Conservation (phyloP, 2,113 vertebrate genomes). For the Manacus vitellinus region DNA sequence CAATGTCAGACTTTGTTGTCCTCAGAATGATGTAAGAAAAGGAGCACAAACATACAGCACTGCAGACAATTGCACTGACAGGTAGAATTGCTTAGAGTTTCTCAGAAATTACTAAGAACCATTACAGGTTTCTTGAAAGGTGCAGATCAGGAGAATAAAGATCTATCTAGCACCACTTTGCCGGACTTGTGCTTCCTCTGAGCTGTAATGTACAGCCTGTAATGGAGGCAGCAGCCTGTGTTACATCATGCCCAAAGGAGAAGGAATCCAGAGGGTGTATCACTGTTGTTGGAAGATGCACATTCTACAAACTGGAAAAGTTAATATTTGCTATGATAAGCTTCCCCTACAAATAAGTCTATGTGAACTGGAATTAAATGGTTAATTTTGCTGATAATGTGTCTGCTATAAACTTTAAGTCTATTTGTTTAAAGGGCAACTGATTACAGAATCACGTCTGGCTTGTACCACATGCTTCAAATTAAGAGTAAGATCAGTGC, state of each 20-base stretch:
- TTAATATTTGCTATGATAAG: neutral
- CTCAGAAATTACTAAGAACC: neutral
- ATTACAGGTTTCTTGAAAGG: neutral
- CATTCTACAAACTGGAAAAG: neutral
- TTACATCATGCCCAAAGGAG: neutral
- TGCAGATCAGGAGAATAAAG: neutral
- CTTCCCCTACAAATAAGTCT: neutral
- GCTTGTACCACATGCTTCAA: constrained; percentile 3
- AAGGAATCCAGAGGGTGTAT: neutral
- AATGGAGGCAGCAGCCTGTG: neutral
- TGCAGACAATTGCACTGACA: neutral
- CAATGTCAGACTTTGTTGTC: neutral
- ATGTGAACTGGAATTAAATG: neutral
- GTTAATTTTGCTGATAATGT: neutral
- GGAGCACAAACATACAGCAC: neutral
- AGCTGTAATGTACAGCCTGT: neutral
- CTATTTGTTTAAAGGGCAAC: constrained; percentile 15
- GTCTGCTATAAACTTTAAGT: neutral
- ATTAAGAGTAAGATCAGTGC: constrained; percentile 22
- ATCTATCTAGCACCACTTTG: neutral
- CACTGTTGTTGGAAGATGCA: neutral
- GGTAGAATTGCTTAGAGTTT: neutral
- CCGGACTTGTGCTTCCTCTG: neutral
- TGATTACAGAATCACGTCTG: neutral
- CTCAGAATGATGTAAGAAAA: neutral